Percentiles rank a stretch among this genome's conserved stretches.
These are phyloP conservation scores for Malacoctenus gilli DNA, from an alignment of 2,797 vertebrate genomes.

Conservation along the genomic window DNA sequence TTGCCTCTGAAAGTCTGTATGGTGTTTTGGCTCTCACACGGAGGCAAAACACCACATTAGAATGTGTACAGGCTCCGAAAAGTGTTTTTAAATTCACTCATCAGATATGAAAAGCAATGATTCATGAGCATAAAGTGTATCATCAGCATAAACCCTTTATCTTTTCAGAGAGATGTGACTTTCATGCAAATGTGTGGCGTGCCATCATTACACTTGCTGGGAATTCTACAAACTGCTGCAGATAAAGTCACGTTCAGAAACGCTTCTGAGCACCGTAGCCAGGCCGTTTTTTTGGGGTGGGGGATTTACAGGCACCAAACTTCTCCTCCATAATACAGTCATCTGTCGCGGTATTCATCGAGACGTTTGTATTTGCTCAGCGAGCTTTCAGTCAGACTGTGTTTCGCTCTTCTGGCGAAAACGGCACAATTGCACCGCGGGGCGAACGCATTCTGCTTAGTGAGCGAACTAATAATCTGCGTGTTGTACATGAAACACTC, in stretches of 20 bases:
- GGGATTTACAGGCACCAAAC: slow-evolving; percentile 12
- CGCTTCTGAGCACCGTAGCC: slow-evolving; percentile 14
- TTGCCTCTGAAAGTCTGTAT: slow-evolving; percentile 27
- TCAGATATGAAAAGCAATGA: slow-evolving; percentile 57
- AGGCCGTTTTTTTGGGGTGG: slow-evolving; percentile 13
- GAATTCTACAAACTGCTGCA: slow-evolving; percentile 55
- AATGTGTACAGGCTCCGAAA: slow-evolving; percentile 33
- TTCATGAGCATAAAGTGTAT: slow-evolving; percentile 58
- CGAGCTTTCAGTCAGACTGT: slow-evolving; percentile 25
- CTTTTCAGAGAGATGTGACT: slow-evolving; percentile 50
- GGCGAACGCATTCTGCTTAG: slow-evolving; percentile 15
- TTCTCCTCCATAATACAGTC: slow-evolving; percentile 25
- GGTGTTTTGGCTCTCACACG: slow-evolving; percentile 23
- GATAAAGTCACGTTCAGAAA: slow-evolving; percentile 37
- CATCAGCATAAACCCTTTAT: slow-evolving; percentile 60
- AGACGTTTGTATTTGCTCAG: slow-evolving; percentile 19
- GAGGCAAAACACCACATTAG: slow-evolving; percentile 39
- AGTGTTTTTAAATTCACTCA: slow-evolving; percentile 64
- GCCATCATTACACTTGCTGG: slow-evolving; percentile 45
- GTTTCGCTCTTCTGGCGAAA: slow-evolving; percentile 34
- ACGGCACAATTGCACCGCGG: slow-evolving; percentile 27
- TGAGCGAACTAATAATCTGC: slow-evolving; percentile 32
- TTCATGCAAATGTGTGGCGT: slow-evolving; percentile 62
- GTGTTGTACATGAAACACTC: slow-evolving; percentile 17
- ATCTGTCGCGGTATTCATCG: slow-evolving; percentile 23